phyloP scores from a whole-genome alignment of 2,797 vertebrate species.

The Astyanax mexicanus region DNA sequence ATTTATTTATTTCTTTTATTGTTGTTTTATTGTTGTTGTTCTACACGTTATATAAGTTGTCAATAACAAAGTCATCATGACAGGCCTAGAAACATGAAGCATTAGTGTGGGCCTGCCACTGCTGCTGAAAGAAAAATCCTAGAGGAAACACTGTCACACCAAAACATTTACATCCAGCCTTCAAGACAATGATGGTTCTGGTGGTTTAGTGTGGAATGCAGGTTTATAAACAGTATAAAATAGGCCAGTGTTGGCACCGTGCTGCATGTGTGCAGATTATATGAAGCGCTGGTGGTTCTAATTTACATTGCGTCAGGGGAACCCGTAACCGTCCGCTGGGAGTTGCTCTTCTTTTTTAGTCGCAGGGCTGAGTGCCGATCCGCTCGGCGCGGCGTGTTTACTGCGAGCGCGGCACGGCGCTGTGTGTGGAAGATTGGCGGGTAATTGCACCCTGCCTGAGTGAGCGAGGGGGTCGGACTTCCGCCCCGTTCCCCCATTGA shows the following conservation, averaged over 20 bases:
- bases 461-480: conserved; percentile 40
- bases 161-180: conserved; percentile 30
- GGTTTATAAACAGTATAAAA: conserved; percentile 27
- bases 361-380: conserved; percentile 16
- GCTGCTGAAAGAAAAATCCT: too few relatives aligned
- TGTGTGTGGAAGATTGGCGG: conserved; percentile 25
- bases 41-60: too few relatives aligned
- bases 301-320: conserved; percentile 46
- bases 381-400: conserved; percentile 19
- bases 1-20: too few relatives aligned
- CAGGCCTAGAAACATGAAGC: too few relatives aligned
- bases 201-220: neutral
- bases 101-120: too few relatives aligned
- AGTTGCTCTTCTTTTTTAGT: conserved; percentile 28
- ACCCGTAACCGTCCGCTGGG: conserved; percentile 31
- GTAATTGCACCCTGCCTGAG: conserved; percentile 39
- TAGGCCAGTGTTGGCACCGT: conserved; percentile 16
- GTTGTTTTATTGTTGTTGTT: too few relatives aligned
- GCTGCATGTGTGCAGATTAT: conserved; percentile 4
- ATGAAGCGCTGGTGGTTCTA: conserved; percentile 19
- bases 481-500: conserved; percentile 44
- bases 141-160: conserved; percentile 52
- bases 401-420: conserved; percentile 6
- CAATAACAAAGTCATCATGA: too few relatives aligned
- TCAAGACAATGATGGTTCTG: conserved; percentile 15